Evolutionary conservation across 2,888 invertebrate species (phyloP).

Genomic region (Netelia virgata): DNA sequence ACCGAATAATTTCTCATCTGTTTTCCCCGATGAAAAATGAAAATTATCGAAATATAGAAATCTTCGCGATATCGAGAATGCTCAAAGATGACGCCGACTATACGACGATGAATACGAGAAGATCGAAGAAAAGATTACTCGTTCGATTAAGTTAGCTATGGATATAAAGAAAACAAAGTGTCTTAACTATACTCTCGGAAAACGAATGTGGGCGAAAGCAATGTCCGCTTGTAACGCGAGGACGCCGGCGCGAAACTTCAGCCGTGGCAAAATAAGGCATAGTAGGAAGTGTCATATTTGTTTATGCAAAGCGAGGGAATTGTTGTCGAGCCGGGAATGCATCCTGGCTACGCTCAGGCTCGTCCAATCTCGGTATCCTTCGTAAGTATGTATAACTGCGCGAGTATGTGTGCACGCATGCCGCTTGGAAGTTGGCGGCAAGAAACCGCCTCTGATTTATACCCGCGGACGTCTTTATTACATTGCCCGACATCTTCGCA

Average conservation of each 20-base stretch:
- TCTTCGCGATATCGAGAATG: too few relatives aligned
- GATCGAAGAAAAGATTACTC: slow-evolving; percentile 36
- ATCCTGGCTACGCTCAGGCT: slow-evolving; percentile 1
- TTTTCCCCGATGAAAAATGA: background rate
- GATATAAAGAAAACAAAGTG: background rate
- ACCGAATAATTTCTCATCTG: too few relatives aligned
- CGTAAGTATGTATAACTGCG: background rate
- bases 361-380: background rate
- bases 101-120: background rate
- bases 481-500: slow-evolving; percentile 68
- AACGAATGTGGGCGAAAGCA: slow-evolving; percentile 79
- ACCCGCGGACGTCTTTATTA: slow-evolving; percentile 78
- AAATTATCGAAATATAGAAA: background rate
- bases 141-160: background rate
- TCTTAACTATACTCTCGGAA: slow-evolving; percentile 61
- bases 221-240: slow-evolving; percentile 72
- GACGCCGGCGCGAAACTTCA: slow-evolving; percentile 36
- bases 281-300: slow-evolving; percentile 80
- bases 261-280: slow-evolving; percentile 26
- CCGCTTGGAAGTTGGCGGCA: slow-evolving; percentile 59
- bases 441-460: slow-evolving; percentile 72
- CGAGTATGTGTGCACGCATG: slow-evolving; percentile 12
- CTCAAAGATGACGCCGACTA: too few relatives aligned
- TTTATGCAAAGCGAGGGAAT: slow-evolving; percentile 75
- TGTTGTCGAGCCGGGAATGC: slow-evolving; percentile 58